Base-by-base conservation (phyloP, 2,113 vertebrate genomes). In the Heteronetta atricapilla region DNA sequence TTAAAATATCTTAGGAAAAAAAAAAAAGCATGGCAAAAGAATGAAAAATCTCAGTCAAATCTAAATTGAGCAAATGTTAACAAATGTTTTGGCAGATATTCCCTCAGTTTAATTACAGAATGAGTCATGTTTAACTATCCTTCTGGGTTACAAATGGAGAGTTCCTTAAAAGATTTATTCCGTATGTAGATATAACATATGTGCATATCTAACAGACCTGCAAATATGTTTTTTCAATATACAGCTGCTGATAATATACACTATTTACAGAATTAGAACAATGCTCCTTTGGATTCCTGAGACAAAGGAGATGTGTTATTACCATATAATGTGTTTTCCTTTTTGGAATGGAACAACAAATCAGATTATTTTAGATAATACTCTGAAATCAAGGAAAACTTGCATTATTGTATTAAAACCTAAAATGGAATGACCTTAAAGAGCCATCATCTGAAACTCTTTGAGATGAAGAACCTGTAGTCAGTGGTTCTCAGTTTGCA, bases 311-410 rank as follows among this genome's bases (percentile, higher is more conserved):
- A 66, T 16, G 12, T n/a, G 10, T 28, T 63, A 60, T 66, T 72
- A 48, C 36, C 31, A 13, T 17, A 38, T 36, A 85, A 62, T 55
- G 3, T n/a, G 21, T 64, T 89, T 89, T 70, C 10, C 25, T 88
- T 88, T 87, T 69, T 67, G 89, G 69, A 87, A 82, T 6, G 72
- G 60, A 86, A 93, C 74, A 8, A 22, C 4, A 89, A 94, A 96
- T 85, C 81, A 91, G 87, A 92, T 91, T 91, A 93, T 50, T 86
- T 78, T 53, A 89, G 66, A 56, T 76, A 94, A 92, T 50, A 62
- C n/a, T 26, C 38, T 82, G 70, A 77, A 94, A 86, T 25, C 3
- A 38, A 87, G 59, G 7, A 69, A 82, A 88, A 64, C 17, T n/a
- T 82, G 9, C 20, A 31, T 87, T 82, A 76, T 29, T 73, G 4